Evolutionary conservation across 1,140 invertebrate species (phyloP), one percentile per base, ranked within the genome.

Genomic region (Drosophila truncata): DNA sequence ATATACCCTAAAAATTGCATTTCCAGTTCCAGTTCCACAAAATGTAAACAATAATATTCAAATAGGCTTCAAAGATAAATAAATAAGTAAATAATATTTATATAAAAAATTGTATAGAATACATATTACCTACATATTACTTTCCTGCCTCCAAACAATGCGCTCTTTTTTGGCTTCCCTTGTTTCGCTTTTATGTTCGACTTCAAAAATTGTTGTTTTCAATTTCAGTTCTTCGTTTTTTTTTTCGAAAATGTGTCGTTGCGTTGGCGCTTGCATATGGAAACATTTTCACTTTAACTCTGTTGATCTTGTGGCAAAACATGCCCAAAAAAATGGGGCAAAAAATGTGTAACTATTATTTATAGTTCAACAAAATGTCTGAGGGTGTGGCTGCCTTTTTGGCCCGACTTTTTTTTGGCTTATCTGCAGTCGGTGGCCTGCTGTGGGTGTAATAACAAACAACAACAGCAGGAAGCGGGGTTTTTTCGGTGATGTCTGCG

Each of bases 281-380:
- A 76, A 49, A 75, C 71, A 42, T 75, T 76, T 76, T 47, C 33
- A 65, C 41, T 55, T 75, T 49, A 76, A 65, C 71, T 74, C 20
- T 47, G 57, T 75, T 75, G 72, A 50, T 72, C 66, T 72, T 72
- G 70, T 49, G 70, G 66, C 44, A 58, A 72, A 72, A 60, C 52
- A 60, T 23, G 20, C 46, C 27, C 18, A 5, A 29, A 33, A 71
- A 72, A 58, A 39, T 4, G 23, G 49, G n/a, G 18, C 11, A 44
- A 49, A 64, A 75, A 75, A 64, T 42, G 41, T 75, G 29, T 66
- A 70, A 78, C 74, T 78, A 78, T 71, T 78, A 78, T 78, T 78
- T 78, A 78, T 78, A 70, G 74, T 70, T 70, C 63, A 78, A 20
- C 74, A 70, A 39, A 78, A 78, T 70, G 64, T 61, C 57, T 62